These are phyloP conservation scores for Rambutsinella grinnellia DNA, from an alignment of 2,888 invertebrate species.

Conservation along the genomic window DNA sequence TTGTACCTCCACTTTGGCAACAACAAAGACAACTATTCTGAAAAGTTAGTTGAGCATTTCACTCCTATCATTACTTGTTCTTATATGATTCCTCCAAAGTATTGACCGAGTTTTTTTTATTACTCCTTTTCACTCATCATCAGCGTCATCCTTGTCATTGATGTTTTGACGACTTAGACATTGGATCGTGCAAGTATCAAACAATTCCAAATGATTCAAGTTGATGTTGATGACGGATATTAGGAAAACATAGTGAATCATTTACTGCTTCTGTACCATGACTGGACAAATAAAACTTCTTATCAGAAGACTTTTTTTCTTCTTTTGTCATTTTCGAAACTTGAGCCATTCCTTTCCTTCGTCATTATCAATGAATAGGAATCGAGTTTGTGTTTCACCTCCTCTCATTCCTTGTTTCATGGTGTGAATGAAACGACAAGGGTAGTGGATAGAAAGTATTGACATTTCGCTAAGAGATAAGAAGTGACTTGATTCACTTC, in stretches of 20 bases:
- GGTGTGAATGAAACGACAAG: constrained; percentile 9
- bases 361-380: constrained; percentile 27
- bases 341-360: constrained; percentile 23
- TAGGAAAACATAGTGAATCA: constrained; percentile 23
- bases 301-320: constrained; percentile 28
- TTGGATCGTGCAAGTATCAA: no score
- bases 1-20: background rate
- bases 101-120: constrained; percentile 38
- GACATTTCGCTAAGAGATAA: constrained; percentile 9
- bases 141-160: background rate
- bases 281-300: constrained; percentile 26
- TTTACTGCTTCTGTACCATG: constrained; percentile 7
- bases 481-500: background rate
- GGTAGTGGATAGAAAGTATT: background rate
- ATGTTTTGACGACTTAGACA: no score
- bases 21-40: constrained; percentile 9
- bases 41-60: constrained; percentile 34
- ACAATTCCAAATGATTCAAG: constrained; percentile 21
- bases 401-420: background rate
- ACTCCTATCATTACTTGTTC: constrained; percentile 31
- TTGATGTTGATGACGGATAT: constrained; percentile 36
- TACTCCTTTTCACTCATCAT: constrained; percentile 16
- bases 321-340: constrained; percentile 7
- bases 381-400: background rate
- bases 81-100: constrained; percentile 3